phyloP scores from a whole-genome alignment of 2,113 vertebrate genomes.

The Sarotherodon lohbergeri region DNA sequence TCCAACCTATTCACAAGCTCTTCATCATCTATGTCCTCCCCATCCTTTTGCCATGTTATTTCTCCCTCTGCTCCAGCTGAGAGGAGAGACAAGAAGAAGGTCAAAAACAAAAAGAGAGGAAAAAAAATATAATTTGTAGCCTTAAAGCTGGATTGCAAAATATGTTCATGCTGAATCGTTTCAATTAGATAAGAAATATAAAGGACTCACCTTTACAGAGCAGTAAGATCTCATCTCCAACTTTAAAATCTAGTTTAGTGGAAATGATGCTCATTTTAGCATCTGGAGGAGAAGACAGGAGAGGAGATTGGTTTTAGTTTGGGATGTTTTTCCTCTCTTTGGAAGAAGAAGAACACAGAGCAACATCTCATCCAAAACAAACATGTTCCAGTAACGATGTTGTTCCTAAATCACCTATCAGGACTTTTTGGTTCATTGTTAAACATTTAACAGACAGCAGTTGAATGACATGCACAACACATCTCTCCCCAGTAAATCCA shows the following conservation, averaged over 20 bases:
- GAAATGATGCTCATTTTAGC: constrained; percentile 51
- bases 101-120: neutral
- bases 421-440: neutral
- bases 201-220: constrained; percentile 68
- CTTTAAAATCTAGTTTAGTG: constrained; percentile 20
- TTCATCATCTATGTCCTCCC: constrained; percentile 24
- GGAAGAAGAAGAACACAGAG: neutral
- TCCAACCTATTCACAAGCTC: constrained; percentile 18
- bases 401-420: neutral
- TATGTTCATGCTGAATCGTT: neutral
- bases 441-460: neutral
- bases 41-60: constrained; percentile 56
- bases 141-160: neutral
- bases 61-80: constrained; percentile 52
- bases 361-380: neutral
- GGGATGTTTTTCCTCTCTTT: neutral
- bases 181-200: neutral
- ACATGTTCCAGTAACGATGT: neutral
- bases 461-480: neutral
- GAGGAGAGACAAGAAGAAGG: neutral
- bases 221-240: constrained; percentile 47
- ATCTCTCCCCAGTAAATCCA: neutral
- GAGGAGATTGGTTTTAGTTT: neutral
- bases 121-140: neutral
- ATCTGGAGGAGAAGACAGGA: constrained; percentile 36